phyloP scores from a whole-genome alignment of 2,888 invertebrate genomes.

The Baronia brevicornis region DNA sequence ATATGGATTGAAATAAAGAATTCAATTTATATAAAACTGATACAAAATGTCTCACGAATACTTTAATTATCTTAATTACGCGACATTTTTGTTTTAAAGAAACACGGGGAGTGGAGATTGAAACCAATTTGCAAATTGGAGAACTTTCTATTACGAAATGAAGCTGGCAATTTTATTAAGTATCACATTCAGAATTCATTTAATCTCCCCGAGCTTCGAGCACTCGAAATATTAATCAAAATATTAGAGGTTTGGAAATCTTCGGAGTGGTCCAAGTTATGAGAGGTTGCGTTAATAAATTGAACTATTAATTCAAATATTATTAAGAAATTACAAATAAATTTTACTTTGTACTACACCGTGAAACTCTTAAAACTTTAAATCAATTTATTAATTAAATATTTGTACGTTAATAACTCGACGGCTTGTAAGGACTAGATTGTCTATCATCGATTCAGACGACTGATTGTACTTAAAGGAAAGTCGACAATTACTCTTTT shows the following conservation, averaged over 20 bases:
- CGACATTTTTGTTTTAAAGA: too few species aligned
- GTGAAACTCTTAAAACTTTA: too few species aligned
- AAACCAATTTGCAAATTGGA: not conserved
- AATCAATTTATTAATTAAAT: too few species aligned
- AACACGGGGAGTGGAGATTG: not conserved
- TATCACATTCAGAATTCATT: conserved; percentile 12
- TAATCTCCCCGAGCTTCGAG: conserved; percentile 3
- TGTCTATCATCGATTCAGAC: too few species aligned
- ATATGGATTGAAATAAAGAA: too few species aligned
- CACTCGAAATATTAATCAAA: conserved; percentile 9
- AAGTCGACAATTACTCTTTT: too few species aligned
- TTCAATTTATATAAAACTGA: too few species aligned
- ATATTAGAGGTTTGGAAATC: conserved; percentile 9
- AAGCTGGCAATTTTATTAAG: conserved; percentile 7
- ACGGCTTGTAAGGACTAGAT: too few species aligned
- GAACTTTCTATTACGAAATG: conserved; percentile 9
- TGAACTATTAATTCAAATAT: not conserved
- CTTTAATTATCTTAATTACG: too few species aligned
- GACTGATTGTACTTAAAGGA: too few species aligned
- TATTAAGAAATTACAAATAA: not conserved
- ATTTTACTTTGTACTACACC: not conserved
- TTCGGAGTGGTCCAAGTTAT: not conserved
- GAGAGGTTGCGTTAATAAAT: not conserved
- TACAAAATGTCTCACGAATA: too few species aligned
- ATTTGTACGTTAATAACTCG: too few species aligned